phyloP scores from a whole-genome alignment of 2,888 invertebrate genomes.

The Andrena bicolor region DNA sequence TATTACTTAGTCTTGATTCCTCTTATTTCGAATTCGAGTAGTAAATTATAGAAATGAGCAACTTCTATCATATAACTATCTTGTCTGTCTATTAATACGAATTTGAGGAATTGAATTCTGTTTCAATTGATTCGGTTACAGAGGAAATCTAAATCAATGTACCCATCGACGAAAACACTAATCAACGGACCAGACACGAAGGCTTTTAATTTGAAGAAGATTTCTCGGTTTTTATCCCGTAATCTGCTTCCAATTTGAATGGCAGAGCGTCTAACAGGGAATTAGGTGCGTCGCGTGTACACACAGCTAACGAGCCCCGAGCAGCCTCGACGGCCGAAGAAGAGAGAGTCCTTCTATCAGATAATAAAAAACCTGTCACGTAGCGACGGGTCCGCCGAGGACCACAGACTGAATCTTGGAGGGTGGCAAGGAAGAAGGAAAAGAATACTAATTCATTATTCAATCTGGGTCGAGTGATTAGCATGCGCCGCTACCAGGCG shows the following conservation, averaged over 20 bases:
- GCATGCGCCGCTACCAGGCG: conserved; percentile 84
- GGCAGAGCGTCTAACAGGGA: conserved; percentile 57
- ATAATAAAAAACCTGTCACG: conserved; percentile 87
- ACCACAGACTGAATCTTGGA: conserved; percentile 76
- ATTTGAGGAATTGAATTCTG: too few relatives aligned
- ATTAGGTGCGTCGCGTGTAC: conserved; percentile 64
- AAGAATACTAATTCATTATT: conserved; percentile 88
- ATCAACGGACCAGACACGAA: not conserved
- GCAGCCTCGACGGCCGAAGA: conserved; percentile 56
- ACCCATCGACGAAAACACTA: too few relatives aligned
- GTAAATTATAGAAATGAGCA: too few relatives aligned
- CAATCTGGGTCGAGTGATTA: conserved; percentile 87
- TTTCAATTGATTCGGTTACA: too few relatives aligned
- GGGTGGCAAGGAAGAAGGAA: conserved; percentile 83
- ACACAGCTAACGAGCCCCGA: conserved; percentile 66
- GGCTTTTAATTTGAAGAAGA: conserved; percentile 12
- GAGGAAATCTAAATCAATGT: too few relatives aligned
- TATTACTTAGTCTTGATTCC: not conserved
- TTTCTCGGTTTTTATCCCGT: not conserved
- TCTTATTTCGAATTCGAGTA: not conserved
- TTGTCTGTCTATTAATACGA: too few relatives aligned
- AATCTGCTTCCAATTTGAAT: conserved; percentile 30
- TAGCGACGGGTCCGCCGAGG: conserved; percentile 79
- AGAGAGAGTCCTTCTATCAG: conserved; percentile 77
- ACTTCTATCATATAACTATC: too few relatives aligned